A percentile compares a stretch with the other conserved stretches of the same genome.
phyloP scores from a whole-genome alignment of 1,140 invertebrate species.

The Goniozus legneri region DNA sequence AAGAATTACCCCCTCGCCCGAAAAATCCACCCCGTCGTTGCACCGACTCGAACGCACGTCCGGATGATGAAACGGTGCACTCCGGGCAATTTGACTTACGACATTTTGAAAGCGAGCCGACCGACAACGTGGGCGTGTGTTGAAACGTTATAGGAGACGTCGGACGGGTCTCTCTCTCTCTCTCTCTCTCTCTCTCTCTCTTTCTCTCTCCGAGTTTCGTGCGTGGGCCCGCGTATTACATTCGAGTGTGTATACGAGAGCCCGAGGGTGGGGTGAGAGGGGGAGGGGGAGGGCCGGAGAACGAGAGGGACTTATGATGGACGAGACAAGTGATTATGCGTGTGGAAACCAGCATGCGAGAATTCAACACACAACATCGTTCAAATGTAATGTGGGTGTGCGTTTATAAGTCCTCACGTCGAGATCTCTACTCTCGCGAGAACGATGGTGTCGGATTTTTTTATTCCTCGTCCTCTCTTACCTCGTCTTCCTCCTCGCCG shows the following conservation, averaged over 20 bases:
- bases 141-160: slow-evolving; percentile 50
- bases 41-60: no score
- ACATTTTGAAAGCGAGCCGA: slow-evolving; percentile 51
- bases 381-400: no score
- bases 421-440: no score
- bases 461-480: no score
- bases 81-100: slow-evolving; percentile 50
- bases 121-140: slow-evolving; percentile 49
- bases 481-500: no score
- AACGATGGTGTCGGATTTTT: no score
- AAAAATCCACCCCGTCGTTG: no score
- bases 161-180: slow-evolving; percentile 44
- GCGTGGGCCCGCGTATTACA: slow-evolving; percentile 51
- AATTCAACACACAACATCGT: no score
- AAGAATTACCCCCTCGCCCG: no score
- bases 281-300: no score
- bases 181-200: slow-evolving; percentile 2
- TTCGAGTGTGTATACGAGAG: slow-evolving; percentile 33
- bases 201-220: no score
- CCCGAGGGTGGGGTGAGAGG: not conserved
- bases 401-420: no score
- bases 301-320: slow-evolving; percentile 45
- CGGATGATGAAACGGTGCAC: slow-evolving; percentile 45
- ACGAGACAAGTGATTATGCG: slow-evolving; percentile 54
- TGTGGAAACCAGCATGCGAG: slow-evolving; percentile 47